Percentiles rank a stretch among this genome's conserved stretches.
Evolutionary conservation across 2,888 invertebrate species (phyloP).

Genomic region (Agrochola circellaris): DNA sequence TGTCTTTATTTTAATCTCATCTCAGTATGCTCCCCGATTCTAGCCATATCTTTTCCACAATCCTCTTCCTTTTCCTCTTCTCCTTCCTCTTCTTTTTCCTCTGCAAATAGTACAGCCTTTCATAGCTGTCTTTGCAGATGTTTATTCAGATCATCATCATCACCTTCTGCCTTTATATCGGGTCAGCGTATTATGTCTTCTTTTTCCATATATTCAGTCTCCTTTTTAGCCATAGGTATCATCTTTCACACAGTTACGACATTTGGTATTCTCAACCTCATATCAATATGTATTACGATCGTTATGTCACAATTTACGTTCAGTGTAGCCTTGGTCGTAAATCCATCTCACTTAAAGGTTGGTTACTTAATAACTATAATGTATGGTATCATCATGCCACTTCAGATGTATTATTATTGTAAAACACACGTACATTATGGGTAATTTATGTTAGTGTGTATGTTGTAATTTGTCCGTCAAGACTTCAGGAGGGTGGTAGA

Average conservation of each 20-base stretch:
- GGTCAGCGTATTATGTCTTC: too few species aligned
- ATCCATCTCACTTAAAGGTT: conserved; percentile 55
- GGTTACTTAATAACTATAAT: conserved; percentile 53
- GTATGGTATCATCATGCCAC: conserved; percentile 50
- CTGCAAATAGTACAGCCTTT: neutral
- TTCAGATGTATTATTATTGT: conserved; percentile 45
- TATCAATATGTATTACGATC: conserved; percentile 19
- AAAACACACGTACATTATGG: conserved; percentile 34
- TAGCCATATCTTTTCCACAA: neutral
- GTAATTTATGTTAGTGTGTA: conserved; percentile 28
- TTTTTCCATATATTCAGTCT: neutral
- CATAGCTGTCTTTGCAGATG: neutral
- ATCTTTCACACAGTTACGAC: neutral
- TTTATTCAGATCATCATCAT: neutral
- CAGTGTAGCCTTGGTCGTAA: conserved; percentile 52
- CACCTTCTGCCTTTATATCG: too few species aligned
- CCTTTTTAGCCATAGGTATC: neutral
- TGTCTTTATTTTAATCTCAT: too few species aligned
- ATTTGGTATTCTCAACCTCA: neutral
- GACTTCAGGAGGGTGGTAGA: neutral
- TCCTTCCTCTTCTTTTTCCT: too few species aligned
- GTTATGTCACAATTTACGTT: conserved; percentile 48
- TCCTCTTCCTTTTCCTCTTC: too few species aligned
- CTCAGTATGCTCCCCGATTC: too few species aligned
- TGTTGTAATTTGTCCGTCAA: conserved; percentile 17